Evolutionary conservation across 2,888 invertebrate genomes (phyloP).

Genomic region (Drosophila prostipennis): DNA sequence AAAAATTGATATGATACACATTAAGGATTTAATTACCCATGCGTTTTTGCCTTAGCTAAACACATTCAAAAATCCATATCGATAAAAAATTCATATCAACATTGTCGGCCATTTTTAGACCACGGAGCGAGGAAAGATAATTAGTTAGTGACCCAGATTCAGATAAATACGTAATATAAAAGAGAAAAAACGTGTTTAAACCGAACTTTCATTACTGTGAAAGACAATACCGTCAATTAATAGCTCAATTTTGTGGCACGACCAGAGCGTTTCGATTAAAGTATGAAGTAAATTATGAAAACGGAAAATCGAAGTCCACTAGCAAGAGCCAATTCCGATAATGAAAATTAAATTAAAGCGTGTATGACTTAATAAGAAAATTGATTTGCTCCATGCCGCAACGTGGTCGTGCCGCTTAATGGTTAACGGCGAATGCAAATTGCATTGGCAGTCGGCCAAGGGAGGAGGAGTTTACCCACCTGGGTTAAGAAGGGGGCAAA

Average conservation of each 20-base stretch:
- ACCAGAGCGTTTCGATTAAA: conserved; percentile 3
- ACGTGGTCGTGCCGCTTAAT: conserved; percentile 25
- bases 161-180: neutral
- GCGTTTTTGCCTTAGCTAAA: too few species aligned
- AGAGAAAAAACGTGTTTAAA: neutral
- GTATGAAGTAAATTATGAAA: conserved; percentile 18
- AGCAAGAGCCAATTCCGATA: conserved; percentile 10
- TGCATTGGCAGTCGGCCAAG: conserved; percentile 38
- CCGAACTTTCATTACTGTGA: neutral
- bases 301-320: conserved; percentile 44
- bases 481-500: conserved; percentile 17
- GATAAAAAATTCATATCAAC: neutral
- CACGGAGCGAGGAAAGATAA: neutral
- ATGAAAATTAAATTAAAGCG: conserved; percentile 54
- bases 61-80: neutral
- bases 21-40: neutral
- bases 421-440: conserved; percentile 49
- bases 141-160: conserved; percentile 12
- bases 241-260: neutral
- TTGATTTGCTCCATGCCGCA: conserved; percentile 59
- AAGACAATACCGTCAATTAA: conserved; percentile 1
- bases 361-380: conserved; percentile 73
- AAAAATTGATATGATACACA: neutral
- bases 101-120: neutral
- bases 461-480: conserved; percentile 11